These are phyloP conservation scores for Pomatostomus ruficeps DNA, from an alignment of 2,113 vertebrate species.

Conservation along the genomic window DNA sequence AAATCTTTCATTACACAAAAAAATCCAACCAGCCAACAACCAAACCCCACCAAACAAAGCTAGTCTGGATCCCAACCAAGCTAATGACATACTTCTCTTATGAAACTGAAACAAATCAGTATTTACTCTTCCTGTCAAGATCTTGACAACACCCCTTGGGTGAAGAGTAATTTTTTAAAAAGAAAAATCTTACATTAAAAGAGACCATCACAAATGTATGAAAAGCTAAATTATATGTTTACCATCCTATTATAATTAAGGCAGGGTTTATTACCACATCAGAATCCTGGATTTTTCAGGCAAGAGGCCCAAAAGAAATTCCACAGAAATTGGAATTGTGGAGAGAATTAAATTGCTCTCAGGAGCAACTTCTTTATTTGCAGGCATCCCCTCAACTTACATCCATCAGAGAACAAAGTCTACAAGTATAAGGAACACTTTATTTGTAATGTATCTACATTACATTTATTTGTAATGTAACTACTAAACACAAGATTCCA, in stretches of 20 bases:
- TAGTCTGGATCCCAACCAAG: background rate
- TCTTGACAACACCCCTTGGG: background rate
- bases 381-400: background rate
- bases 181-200: background rate
- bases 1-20: background rate
- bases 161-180: background rate
- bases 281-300: background rate
- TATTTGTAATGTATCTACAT: background rate
- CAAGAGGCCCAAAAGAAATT: background rate
- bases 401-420: background rate
- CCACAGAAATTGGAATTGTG: background rate
- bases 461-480: background rate
- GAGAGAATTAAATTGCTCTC: background rate
- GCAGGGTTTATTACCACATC: background rate
- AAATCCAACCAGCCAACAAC: background rate
- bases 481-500: background rate
- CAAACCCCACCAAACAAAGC: background rate
- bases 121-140: background rate
- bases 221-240: background rate
- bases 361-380: background rate
- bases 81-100: background rate
- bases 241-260: background rate
- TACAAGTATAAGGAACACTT: background rate
- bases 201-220: background rate
- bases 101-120: background rate